A percentile compares a stretch with the other conserved stretches of the same genome.
These are phyloP conservation scores for Physella acuta DNA, from an alignment of 1,140 invertebrate species.

Conservation along the genomic window DNA sequence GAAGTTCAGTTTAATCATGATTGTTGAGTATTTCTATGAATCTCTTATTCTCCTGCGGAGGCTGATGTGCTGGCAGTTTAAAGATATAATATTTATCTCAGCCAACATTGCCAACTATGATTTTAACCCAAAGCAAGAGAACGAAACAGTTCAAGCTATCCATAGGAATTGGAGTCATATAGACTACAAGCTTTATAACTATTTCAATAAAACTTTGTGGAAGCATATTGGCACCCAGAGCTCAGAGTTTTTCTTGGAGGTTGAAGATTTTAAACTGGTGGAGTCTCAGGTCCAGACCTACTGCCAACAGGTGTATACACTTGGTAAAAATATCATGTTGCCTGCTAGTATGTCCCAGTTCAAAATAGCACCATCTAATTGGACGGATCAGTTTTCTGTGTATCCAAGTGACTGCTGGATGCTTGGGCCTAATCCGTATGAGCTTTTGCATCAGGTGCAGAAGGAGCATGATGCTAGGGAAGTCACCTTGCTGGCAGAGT, in stretches of 20 bases:
- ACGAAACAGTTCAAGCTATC: constrained; percentile 11
- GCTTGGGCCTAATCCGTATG: constrained; percentile 31
- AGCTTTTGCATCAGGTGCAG: constrained; percentile 14
- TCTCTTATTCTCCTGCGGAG: constrained; percentile 63
- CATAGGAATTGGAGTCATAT: constrained; percentile 41
- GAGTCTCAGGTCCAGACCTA: constrained; percentile 35
- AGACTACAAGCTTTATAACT: constrained; percentile 50
- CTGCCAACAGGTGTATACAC: constrained; percentile 29
- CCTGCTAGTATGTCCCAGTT: background rate
- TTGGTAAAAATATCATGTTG: background rate
- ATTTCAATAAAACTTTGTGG: constrained; percentile 51
- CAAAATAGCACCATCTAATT: constrained; percentile 27
- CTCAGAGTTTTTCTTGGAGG: constrained; percentile 41
- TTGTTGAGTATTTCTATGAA: constrained; percentile 65
- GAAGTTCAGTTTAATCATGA: constrained; percentile 63
- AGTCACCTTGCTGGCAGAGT: background rate
- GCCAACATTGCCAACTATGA: constrained; percentile 38
- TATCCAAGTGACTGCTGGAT: constrained; percentile 38
- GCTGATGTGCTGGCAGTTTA: constrained; percentile 62
- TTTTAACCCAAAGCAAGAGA: background rate
- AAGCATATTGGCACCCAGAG: constrained; percentile 40
- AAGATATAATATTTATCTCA: constrained; percentile 45
- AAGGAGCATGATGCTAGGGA: constrained; percentile 18
- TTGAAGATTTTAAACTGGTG: constrained; percentile 37
- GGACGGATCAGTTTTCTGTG: constrained; percentile 37